Evolutionary conservation across 2,797 vertebrate species (phyloP).

Genomic region (Esox masquinongy): DNA sequence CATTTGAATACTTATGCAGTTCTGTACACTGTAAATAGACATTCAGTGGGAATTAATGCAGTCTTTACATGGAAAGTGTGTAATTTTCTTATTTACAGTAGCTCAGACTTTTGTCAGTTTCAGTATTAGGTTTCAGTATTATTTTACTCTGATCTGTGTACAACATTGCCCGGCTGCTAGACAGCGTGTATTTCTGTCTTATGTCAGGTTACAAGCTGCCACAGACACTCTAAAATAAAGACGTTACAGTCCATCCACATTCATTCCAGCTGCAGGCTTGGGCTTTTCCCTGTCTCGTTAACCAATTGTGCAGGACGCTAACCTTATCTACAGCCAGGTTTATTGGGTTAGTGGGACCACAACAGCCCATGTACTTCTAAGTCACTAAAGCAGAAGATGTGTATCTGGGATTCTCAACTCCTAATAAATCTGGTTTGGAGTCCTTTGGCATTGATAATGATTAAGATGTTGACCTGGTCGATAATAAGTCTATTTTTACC

Average conservation of each 20-base stretch:
- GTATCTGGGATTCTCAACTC: neutral
- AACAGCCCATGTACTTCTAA: neutral
- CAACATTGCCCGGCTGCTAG: constrained; percentile 18
- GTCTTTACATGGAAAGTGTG: neutral
- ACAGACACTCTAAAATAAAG: constrained; percentile 49
- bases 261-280: constrained; percentile 31
- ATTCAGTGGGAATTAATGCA: neutral
- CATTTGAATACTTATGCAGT: no score
- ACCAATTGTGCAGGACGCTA: constrained; percentile 4
- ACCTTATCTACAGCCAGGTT: neutral
- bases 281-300: constrained; percentile 32
- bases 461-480: neutral
- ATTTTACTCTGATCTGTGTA: neutral
- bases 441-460: neutral
- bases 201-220: constrained; percentile 37
- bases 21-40: no score
- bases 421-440: no score
- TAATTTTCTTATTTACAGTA: neutral
- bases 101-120: neutral
- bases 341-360: constrained; percentile 24
- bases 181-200: constrained; percentile 25
- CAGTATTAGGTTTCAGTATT: neutral
- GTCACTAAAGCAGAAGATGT: neutral
- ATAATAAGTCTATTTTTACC: no score
- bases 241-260: constrained; percentile 40